These are phyloP conservation scores for Corapipo altera DNA, from an alignment of 2,113 vertebrate genomes.

Conservation along the genomic window DNA sequence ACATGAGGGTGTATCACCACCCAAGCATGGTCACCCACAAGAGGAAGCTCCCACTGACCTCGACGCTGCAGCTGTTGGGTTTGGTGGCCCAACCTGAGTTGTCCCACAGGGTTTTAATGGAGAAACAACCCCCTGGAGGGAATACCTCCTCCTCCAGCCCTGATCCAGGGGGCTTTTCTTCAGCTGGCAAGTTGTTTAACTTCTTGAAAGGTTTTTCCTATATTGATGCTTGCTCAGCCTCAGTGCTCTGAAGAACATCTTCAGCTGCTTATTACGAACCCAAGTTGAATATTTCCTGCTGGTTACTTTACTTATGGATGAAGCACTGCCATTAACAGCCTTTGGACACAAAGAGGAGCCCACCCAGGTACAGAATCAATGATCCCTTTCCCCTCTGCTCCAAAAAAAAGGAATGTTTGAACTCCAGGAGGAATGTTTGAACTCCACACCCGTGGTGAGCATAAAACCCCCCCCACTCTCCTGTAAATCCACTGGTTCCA, in stretches of 20 bases:
- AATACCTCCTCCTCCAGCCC: not conserved
- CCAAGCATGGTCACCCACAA: not conserved
- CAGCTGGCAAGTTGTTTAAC: rapidly evolving
- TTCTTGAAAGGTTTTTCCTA: not conserved
- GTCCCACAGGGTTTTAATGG: not conserved
- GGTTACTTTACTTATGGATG: rapidly evolving
- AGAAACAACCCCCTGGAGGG: rapidly evolving
- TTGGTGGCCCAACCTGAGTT: not conserved
- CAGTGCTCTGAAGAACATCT: not conserved
- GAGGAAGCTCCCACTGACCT: not conserved
- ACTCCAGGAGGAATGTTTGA: not conserved
- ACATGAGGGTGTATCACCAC: rapidly evolving
- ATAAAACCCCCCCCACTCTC: not conserved
- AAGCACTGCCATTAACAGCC: not conserved
- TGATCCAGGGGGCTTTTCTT: not conserved
- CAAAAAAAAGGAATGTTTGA: not conserved
- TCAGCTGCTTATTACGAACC: rapidly evolving
- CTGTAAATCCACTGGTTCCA: not conserved
- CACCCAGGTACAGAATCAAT: not conserved
- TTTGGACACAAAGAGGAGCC: rapidly evolving
- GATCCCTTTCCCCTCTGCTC: not conserved
- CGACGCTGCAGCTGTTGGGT: not conserved
- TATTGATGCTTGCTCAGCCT: not conserved
- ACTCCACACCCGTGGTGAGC: not conserved
- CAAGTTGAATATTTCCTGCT: not conserved